These are phyloP conservation scores for Ceratina australensis DNA, from an alignment of 1,140 invertebrate species.

Conservation along the genomic window DNA sequence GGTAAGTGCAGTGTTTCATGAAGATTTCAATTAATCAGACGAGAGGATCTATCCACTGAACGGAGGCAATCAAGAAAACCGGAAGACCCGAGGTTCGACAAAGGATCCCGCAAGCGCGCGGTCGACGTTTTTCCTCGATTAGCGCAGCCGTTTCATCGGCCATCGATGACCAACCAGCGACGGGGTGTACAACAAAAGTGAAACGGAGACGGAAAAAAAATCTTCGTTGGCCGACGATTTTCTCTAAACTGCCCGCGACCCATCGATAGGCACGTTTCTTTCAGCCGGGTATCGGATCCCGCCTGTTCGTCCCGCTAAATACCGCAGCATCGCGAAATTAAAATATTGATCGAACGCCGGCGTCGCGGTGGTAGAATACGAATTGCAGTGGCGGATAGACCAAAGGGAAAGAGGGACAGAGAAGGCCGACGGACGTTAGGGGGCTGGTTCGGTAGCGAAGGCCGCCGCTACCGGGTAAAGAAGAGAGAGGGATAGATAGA, in stretches of 20 bases:
- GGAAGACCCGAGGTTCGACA: no score
- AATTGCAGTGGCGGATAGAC: conserved; percentile 74
- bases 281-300: conserved; percentile 24
- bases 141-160: neutral
- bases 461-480: neutral
- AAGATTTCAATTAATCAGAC: no score
- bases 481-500: neutral
- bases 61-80: no score
- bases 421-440: conserved; percentile 25
- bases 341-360: conserved; percentile 77
- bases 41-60: no score
- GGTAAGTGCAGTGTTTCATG: no score
- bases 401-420: conserved; percentile 39
- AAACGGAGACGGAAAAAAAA: neutral
- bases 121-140: conserved; percentile 14
- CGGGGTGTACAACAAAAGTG: neutral
- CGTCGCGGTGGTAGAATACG: conserved; percentile 71
- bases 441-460: conserved; percentile 29
- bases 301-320: conserved; percentile 75
- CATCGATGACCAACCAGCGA: neutral
- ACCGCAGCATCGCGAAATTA: conserved; percentile 79
- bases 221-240: conserved; percentile 22
- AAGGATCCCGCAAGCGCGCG: no score
- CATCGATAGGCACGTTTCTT: conserved; percentile 59
- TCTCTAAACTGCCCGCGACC: conserved; percentile 43